A percentile compares a stretch with the other conserved stretches of the same genome.
Evolutionary conservation across 2,797 vertebrate species (phyloP).

Genomic region (Tangara arthus): DNA sequence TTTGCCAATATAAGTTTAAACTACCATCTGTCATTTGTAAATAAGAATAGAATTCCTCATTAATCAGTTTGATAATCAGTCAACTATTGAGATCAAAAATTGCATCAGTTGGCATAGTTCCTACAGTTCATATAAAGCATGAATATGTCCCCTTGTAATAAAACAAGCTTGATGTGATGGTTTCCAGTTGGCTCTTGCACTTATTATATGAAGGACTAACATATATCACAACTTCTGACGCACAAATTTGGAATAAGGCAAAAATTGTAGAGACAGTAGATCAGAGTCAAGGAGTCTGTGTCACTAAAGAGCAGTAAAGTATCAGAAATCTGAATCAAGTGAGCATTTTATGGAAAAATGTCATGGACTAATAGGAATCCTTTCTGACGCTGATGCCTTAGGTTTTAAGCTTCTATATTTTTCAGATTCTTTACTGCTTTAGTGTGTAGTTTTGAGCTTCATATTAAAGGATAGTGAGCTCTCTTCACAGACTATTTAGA

Average conservation of each 20-base stretch:
- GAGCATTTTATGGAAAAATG: conserved; percentile 18
- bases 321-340: conserved; percentile 7
- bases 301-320: conserved; percentile 23
- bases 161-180: conserved; percentile 52
- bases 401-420: not conserved
- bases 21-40: conserved; percentile 17
- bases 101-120: conserved; percentile 18
- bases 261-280: conserved; percentile 34
- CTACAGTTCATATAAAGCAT: conserved; percentile 39
- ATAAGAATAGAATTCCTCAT: conserved; percentile 4
- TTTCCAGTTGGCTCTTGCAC: conserved; percentile 63
- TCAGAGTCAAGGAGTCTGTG: not conserved
- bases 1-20: conserved; percentile 29
- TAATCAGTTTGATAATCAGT: conserved; percentile 32
- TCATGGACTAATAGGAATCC: not conserved
- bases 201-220: conserved; percentile 60
- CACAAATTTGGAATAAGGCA: conserved; percentile 43
- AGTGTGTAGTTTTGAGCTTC: not conserved
- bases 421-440: not conserved
- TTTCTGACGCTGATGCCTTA: not conserved
- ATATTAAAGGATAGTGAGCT: not conserved
- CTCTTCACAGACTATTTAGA: not conserved
- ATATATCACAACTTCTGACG: conserved; percentile 64
- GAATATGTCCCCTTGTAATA: conserved; percentile 38
- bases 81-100: conserved; percentile 41